A percentile compares a stretch with the other conserved stretches of the same genome.
Evolutionary conservation across 2,797 vertebrate species (phyloP).

Genomic region (Heterohyrax brucei): DNA sequence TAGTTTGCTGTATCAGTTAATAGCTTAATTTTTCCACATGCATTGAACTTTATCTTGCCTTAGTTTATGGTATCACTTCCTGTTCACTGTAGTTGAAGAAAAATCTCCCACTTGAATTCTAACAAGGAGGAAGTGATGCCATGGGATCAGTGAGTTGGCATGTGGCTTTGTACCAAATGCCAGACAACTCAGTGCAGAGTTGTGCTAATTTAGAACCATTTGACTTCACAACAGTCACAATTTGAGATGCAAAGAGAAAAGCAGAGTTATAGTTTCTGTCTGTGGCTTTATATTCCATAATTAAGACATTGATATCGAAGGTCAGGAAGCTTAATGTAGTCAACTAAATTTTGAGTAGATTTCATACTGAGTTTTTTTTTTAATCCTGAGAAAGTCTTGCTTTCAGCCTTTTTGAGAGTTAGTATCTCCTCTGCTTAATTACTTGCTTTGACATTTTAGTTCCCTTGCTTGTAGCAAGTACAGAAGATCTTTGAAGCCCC

Average conservation of each 20-base stretch:
- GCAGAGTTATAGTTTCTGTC: slow-evolving; percentile 2
- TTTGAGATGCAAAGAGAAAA: slow-evolving; percentile 46
- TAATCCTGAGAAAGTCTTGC: slow-evolving; percentile 32
- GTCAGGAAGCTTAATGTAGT: slow-evolving; percentile 33
- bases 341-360: slow-evolving; percentile 44
- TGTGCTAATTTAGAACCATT: slow-evolving; percentile 39
- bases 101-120: slow-evolving; percentile 46
- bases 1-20: slow-evolving; percentile 23
- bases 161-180: slow-evolving; percentile 12
- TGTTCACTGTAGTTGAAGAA: not conserved
- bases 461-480: slow-evolving; percentile 8
- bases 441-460: slow-evolving; percentile 57
- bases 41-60: slow-evolving; percentile 45
- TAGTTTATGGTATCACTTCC: slow-evolving; percentile 56
- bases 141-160: not conserved
- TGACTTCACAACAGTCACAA: slow-evolving; percentile 29
- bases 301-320: slow-evolving; percentile 20
- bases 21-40: slow-evolving; percentile 35
- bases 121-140: not conserved
- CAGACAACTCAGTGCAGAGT: not conserved
- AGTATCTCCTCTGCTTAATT: slow-evolving; percentile 25
- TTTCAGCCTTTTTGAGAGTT: not conserved
- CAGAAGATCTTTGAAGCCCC: not conserved
- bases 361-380: slow-evolving; percentile 2
- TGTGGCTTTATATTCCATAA: slow-evolving; percentile 51